Evolutionary conservation across 2,113 vertebrate species (phyloP), one percentile per base, ranked within the genome.

Genomic region (Megalops atlanticus): DNA sequence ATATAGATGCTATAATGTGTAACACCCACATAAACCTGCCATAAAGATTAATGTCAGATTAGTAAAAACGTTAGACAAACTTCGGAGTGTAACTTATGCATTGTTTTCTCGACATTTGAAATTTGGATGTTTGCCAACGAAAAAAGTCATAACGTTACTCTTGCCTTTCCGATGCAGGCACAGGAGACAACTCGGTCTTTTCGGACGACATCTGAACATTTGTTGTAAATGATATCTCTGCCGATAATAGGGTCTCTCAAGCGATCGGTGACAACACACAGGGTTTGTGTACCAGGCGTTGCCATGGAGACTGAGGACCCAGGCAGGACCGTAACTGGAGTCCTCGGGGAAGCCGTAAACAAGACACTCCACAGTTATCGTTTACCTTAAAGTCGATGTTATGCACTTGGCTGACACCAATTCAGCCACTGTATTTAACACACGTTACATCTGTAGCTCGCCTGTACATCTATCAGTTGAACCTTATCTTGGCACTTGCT

Each of bases 281-380:
- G 80, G 84, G 81, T 21, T 84, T 3, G 69, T 90, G 82, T 87
- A 85, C 45, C 74, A 16, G 16, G 43, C 21, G 92, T 93, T 91
- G 73, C 92, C 87, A 91, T 88, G 82, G 92, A 75, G 88, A 89
- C 85, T 14, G 71, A 78, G 73, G 85, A 87, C 82, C 81, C 78
- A 79, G 35, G 47, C 80, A 80, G 86, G 87, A 72, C 87, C 89
- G 77, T 14, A 21, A 0, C 40, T 87, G 88, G 76, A 18, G 89
- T 10, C 88, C 84, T 35, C 8, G 27, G 78, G 47, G 54, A 54
- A 45, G 40, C 38, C 41, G 21, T 77, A 27, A 79, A 47, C 54
- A 68, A 24, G n/a, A n/a, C n/a, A n/a, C n/a, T n/a, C n/a, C n/a
- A n/a, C n/a, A n/a, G n/a, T n/a, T n/a, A n/a, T n/a, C n/a, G n/a